Conservation (phyloP, 2,888 invertebrate genomes). For the Acleris emargana region DNA sequence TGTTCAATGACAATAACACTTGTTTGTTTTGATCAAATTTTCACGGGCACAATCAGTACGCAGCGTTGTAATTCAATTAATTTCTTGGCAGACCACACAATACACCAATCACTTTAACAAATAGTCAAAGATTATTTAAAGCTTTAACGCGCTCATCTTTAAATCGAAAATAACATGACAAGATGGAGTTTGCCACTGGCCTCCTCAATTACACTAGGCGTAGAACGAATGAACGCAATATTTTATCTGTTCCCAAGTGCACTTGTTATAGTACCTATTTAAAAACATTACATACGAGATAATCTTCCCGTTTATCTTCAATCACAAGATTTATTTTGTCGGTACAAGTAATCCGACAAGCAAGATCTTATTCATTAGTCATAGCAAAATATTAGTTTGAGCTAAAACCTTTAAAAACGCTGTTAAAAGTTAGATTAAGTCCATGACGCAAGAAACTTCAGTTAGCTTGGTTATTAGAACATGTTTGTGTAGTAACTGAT, state of each 20-base stretch:
- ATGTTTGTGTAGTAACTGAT: constrained; percentile 20
- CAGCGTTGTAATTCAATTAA: constrained; percentile 1
- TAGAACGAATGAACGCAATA: not conserved
- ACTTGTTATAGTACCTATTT: no score
- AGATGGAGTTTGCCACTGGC: not conserved
- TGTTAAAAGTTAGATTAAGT: constrained; percentile 5
- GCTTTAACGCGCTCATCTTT: not conserved
- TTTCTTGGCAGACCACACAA: constrained; percentile 16
- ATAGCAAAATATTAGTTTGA: constrained; percentile 24
- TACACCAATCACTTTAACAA: constrained; percentile 1
- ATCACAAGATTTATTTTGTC: not conserved
- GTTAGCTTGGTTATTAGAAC: constrained; percentile 6
- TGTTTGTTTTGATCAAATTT: not conserved
- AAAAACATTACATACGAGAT: no score
- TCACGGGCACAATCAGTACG: not conserved
- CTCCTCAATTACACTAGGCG: not conserved
- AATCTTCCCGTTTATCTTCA: no score
- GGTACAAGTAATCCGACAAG: not conserved
- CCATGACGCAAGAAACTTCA: constrained; percentile 7
- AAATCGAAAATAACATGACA: not conserved
- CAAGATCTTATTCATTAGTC: not conserved
- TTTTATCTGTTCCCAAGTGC: not conserved
- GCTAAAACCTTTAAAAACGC: constrained; percentile 11
- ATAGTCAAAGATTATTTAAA: not conserved
- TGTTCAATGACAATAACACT: constrained; percentile 15